Conservation (phyloP, 2,797 vertebrate genomes). For the Iguana delicatissima region DNA sequence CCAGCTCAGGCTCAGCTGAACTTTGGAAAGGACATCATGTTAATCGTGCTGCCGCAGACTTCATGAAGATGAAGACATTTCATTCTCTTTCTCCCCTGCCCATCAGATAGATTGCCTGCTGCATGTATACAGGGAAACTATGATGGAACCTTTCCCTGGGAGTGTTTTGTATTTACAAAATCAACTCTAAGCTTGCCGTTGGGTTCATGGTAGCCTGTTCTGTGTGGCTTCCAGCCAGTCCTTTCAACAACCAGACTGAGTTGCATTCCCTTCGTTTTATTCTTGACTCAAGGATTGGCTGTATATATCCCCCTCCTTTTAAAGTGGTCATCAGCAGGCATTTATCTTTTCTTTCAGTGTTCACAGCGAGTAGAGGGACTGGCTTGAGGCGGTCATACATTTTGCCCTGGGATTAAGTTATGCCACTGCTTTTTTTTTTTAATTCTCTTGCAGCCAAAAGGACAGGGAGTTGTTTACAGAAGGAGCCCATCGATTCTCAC, state of each 20-base stretch:
- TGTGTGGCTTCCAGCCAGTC: not conserved
- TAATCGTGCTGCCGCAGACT: not conserved
- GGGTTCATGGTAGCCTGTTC: not conserved
- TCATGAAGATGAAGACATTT: not conserved
- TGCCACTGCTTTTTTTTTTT: slow-evolving; percentile 63
- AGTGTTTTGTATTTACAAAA: not conserved
- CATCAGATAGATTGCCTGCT: not conserved
- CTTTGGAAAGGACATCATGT: not conserved
- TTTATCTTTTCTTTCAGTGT: slow-evolving; percentile 44
- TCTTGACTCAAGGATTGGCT: not conserved
- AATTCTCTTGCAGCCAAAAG: slow-evolving; percentile 82
- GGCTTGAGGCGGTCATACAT: slow-evolving; percentile 34
- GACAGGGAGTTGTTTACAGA: slow-evolving; percentile 89
- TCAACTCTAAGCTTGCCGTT: not conserved
- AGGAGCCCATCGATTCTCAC: slow-evolving; percentile 83
- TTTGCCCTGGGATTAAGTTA: slow-evolving; percentile 70
- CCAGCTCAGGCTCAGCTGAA: not conserved
- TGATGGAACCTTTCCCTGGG: not conserved
- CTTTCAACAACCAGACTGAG: slow-evolving; percentile 21
- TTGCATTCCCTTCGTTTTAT: slow-evolving; percentile 19
- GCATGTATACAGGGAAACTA: not conserved
- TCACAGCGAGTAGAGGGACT: slow-evolving; percentile 3
- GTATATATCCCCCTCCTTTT: slow-evolving; percentile 11
- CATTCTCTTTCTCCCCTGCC: not conserved
- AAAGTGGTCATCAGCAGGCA: slow-evolving; percentile 11